Base-by-base conservation (phyloP, 2,797 vertebrate species). In the Australoheros facetus region DNA sequence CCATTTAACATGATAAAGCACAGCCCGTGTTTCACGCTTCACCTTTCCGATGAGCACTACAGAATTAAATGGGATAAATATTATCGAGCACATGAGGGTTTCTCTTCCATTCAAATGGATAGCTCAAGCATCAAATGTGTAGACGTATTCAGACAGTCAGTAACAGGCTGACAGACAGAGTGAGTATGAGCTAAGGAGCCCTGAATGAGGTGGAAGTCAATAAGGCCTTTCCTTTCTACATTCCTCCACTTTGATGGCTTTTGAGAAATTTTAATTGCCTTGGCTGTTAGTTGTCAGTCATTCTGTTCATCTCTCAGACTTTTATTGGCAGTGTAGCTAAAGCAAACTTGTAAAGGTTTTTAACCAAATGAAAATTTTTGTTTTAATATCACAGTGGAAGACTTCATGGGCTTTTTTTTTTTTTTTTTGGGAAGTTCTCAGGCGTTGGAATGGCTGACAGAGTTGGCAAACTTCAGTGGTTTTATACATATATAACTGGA, bases 261-360 rank as follows among this genome's bases (percentile, higher is more conserved):
- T 83, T 58, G 55, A 81, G 78, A 71, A 62, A 62, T 79, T 85
- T 84, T 85, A 88, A 87, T 91, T 88, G 87, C 86, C 54, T 87
- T 34, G 57, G 55, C 79, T 72, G 58, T 62, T 72, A 23, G 72
- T 57, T 45, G 48, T 74, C 71, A 60, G 57, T 74, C 71, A 64
- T 55, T 77, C 37, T 21, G 72, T 69, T 82, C 42, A 4, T 79
- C 75, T 70, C 30, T 1, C n/a, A 51, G 59, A 71, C 45, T 78
- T 85, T 81, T 73, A 51, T 58, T 81, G 64, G 77, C 66, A 57
- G 37, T 2, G 42, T n/a, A 28, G 66, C 69, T 9, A 45, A 86
- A 78, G 78, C 73, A 66, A 79, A 74, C 56, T 74, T 71, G 77
- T 39, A 58, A 79, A 85, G 80, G 53, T 71, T 80, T 83, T 75